Conservation (phyloP, 2,888 invertebrate species). For the Mimachlamys varia region DNA sequence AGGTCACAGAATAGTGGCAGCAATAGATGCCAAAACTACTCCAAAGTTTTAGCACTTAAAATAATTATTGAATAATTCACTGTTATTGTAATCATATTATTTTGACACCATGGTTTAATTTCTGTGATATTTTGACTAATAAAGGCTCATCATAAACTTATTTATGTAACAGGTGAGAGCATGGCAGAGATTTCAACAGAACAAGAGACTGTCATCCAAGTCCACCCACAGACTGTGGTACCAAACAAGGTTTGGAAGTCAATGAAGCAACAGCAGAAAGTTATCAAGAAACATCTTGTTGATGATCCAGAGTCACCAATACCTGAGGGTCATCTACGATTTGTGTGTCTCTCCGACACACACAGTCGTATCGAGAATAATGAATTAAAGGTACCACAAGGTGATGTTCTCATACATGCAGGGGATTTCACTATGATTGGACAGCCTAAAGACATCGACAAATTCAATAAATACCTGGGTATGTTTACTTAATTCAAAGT, state of each 20-base stretch:
- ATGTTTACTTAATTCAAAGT: slow-evolving; percentile 54
- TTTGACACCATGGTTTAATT: too few species aligned
- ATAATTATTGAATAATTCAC: too few species aligned
- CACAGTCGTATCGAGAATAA: slow-evolving; percentile 88
- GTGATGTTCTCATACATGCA: slow-evolving; percentile 92
- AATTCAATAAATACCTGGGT: slow-evolving; percentile 91
- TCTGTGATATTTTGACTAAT: too few species aligned
- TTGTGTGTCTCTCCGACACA: slow-evolving; percentile 94
- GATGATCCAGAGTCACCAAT: slow-evolving; percentile 62
- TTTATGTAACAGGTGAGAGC: background rate
- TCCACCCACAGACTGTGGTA: background rate
- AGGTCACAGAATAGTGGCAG: too few species aligned
- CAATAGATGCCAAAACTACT: too few species aligned
- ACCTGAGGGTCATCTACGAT: slow-evolving; percentile 82
- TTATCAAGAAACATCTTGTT: background rate
- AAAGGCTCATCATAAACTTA: background rate
- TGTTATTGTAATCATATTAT: too few species aligned
- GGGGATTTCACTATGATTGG: slow-evolving; percentile 93
- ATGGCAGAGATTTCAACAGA: background rate
- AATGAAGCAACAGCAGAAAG: background rate
- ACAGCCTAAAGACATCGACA: slow-evolving; percentile 87
- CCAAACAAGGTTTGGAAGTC: background rate
- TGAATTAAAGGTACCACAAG: slow-evolving; percentile 86
- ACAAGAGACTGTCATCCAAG: background rate
- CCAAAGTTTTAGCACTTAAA: too few species aligned